phyloP scores from a whole-genome alignment of 2,888 invertebrate species.

The Plebejus argus region DNA sequence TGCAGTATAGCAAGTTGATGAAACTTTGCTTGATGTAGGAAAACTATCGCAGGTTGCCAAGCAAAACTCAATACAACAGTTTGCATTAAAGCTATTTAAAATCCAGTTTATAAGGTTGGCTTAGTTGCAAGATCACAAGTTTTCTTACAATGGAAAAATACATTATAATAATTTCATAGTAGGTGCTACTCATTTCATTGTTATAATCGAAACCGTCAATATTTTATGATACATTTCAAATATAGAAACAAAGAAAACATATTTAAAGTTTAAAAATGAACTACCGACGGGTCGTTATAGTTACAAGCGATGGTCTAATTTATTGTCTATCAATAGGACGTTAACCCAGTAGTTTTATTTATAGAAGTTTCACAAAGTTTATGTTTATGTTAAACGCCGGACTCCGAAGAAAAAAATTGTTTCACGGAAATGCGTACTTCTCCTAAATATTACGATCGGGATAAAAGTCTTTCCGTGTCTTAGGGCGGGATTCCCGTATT shows the following conservation, averaged over 20 bases:
- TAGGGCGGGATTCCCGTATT: neutral
- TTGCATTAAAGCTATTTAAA: neutral
- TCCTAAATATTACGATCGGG: neutral
- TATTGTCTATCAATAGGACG: constrained; percentile 3
- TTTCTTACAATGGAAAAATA: neutral
- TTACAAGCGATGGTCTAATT: neutral
- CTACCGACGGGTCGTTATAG: neutral
- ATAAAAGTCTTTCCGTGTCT: neutral
- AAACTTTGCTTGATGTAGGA: neutral
- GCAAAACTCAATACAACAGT: neutral
- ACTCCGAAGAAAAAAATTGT: neutral
- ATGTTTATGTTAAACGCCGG: neutral
- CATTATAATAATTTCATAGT: no score
- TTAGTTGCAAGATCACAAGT: neutral
- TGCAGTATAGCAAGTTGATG: neutral
- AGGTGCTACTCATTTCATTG: neutral
- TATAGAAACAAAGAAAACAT: neutral
- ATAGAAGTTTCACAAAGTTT: neutral
- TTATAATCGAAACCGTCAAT: neutral
- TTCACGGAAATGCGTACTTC: neutral
- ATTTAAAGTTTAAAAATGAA: neutral
- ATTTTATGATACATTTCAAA: neutral
- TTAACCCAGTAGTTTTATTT: constrained; percentile 17
- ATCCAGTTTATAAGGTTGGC: no score
- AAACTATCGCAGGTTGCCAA: neutral